A percentile compares a stretch with the other conserved stretches of the same genome.
phyloP scores from a whole-genome alignment of 1,140 invertebrate genomes.

The Pseudomyrmex cubaensis region DNA sequence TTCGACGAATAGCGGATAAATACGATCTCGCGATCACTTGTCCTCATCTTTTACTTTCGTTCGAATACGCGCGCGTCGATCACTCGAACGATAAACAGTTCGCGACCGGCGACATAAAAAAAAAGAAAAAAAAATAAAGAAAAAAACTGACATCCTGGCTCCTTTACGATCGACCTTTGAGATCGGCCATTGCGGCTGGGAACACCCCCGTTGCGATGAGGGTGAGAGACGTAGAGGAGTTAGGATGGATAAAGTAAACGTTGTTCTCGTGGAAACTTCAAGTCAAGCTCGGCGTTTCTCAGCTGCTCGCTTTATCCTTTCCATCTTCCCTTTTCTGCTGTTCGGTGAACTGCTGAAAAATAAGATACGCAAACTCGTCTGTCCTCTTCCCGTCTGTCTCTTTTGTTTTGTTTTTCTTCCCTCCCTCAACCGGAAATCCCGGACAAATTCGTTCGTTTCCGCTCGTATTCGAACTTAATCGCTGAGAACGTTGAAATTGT shows the following conservation, averaged over 20 bases:
- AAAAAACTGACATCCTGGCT: neutral
- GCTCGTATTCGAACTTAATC: constrained; percentile 34
- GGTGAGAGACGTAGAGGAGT: constrained; percentile 14
- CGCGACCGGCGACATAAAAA: constrained; percentile 17
- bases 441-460: constrained; percentile 12
- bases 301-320: constrained; percentile 58
- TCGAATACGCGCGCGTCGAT: neutral
- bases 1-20: neutral
- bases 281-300: constrained; percentile 53
- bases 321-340: constrained; percentile 47
- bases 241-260: constrained; percentile 56
- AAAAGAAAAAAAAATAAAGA: neutral
- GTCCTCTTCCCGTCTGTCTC: constrained; percentile 10
- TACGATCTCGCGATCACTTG: neutral
- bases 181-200: constrained; percentile 46
- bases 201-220: neutral
- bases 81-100: constrained; percentile 39
- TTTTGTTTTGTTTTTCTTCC: neutral
- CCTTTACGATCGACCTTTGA: constrained; percentile 55
- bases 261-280: constrained; percentile 55
- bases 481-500: neutral
- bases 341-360: constrained; percentile 56
- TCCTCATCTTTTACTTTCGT: constrained; percentile 37
- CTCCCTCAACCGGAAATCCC: constrained; percentile 6
- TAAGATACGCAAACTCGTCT: constrained; percentile 61